A percentile compares a stretch with the other conserved stretches of the same genome.
Conservation (phyloP, 2,797 vertebrate genomes). For the Atherinosoma microstoma region DNA sequence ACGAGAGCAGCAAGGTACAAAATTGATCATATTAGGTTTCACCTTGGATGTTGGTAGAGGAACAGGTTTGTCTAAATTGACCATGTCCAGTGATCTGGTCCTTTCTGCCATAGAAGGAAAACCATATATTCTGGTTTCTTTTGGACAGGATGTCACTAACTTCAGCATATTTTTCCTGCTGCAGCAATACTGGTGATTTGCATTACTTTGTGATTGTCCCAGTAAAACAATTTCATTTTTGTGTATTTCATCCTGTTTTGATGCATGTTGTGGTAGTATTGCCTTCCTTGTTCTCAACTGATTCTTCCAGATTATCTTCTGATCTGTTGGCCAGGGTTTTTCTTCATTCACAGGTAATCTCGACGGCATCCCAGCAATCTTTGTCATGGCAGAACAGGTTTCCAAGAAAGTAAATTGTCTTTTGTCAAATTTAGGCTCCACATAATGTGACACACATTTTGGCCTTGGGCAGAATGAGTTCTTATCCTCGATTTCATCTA, state of each 20-base stretch:
- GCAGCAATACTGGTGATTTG: slow-evolving; percentile 1
- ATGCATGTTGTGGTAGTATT: neutral
- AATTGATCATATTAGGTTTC: slow-evolving; percentile 36
- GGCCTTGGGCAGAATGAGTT: neutral
- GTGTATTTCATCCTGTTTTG: slow-evolving; percentile 14
- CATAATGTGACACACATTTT: slow-evolving; percentile 26
- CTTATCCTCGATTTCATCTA: slow-evolving; percentile 17
- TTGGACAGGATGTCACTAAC: slow-evolving; percentile 64
- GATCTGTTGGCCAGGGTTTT: slow-evolving; percentile 27
- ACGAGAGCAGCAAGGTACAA: slow-evolving; percentile 59
- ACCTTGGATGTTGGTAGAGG: neutral
- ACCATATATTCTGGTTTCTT: slow-evolving; percentile 54
- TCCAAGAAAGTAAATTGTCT: slow-evolving; percentile 23
- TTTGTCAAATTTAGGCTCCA: slow-evolving; percentile 24
- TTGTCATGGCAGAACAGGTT: slow-evolving; percentile 43
- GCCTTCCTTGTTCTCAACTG: slow-evolving; percentile 12
- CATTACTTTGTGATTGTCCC: slow-evolving; percentile 14
- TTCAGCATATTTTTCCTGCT: slow-evolving; percentile 38
- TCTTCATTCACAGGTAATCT: slow-evolving; percentile 14
- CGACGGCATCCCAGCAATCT: slow-evolving; percentile 54
- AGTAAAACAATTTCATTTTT: slow-evolving; percentile 50
- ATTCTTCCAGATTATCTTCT: slow-evolving; percentile 41
- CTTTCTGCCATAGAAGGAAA: slow-evolving; percentile 64
- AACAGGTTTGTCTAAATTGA: neutral
- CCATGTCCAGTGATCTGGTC: slow-evolving; percentile 17